Base-by-base conservation (phyloP, 1,140 invertebrate genomes). In the Drosophila tani region DNA sequence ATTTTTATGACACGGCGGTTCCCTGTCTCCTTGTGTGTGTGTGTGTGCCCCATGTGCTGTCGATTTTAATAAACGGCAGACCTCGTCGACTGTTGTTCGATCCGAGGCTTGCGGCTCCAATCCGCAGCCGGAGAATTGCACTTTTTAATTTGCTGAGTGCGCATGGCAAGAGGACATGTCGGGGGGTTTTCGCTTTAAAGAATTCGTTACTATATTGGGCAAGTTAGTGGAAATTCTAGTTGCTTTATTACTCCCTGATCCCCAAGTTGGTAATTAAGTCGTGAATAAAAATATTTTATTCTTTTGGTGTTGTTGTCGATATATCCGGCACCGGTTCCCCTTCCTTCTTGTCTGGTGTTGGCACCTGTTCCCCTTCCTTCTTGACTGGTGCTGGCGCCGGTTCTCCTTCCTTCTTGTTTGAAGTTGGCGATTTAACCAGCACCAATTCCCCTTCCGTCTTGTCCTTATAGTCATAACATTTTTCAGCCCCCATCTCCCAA, bases 61-160 rank as follows among this genome's bases (percentile, higher is more conserved):
- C 74, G 53, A 53, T 73, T 76, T 76, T 76, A 76, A 76, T 76
- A 76, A 76, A 67, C 74, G 70, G n/a, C 74, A 75, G 50, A 58
- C 47, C 60, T 32, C 50, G 71, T 65, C 60, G 40, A 35, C 59
- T 38, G 68, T 32, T 57, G 49, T 75, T 67, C 62, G 47, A 70
- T 55, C 3, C 45, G 19, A 27, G 12, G 21, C 40, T 35, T 46
- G 66, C n/a, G 55, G 40, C 40, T 62, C 27, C 56, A 40, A 55
- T 40, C 21, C 69, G 27, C 27, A 57, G 38, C 45, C 17, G 32
- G 32, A 49, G 43, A 29, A 45, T 46, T 56, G 35, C 32, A 40
- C 0, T 51, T 73, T 71, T 71, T 71, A 50, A 73, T 73, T 73
- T 73, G 68, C 68, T 73, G 70, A 73, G 55, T 73, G 68, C 29